Percentiles rank a stretch among this genome's conserved stretches.
Conservation (phyloP, 2,888 invertebrate genomes). For the Spodoptera picta region DNA sequence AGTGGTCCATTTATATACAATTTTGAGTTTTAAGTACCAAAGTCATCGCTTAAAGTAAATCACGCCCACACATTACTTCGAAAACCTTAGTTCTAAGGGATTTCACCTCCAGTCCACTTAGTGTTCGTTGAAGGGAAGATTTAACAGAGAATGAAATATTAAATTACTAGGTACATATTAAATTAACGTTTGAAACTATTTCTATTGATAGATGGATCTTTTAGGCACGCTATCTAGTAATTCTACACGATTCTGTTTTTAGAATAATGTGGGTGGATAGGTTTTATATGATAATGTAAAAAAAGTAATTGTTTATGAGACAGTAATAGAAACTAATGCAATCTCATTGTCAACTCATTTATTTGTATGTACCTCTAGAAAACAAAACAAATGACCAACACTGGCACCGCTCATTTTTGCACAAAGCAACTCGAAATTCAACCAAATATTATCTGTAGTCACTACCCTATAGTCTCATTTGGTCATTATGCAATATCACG, state of each 20-base stretch:
- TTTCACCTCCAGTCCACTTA: too few relatives aligned
- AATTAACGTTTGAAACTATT: too few relatives aligned
- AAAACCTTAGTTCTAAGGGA: neutral
- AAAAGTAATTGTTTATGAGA: too few relatives aligned
- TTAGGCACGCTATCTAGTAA: too few relatives aligned
- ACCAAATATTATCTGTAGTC: conserved; percentile 31
- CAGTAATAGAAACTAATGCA: too few relatives aligned
- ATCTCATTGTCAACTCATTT: too few relatives aligned
- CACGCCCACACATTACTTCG: neutral
- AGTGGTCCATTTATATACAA: conserved; percentile 31
- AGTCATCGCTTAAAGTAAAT: conserved; percentile 1
- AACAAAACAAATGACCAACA: conserved; percentile 11
- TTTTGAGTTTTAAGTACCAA: conserved; percentile 2
- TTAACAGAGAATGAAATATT: too few relatives aligned
- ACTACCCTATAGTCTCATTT: conserved; percentile 34
- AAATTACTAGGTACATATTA: too few relatives aligned
- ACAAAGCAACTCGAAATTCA: conserved; percentile 22
- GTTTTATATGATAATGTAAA: too few relatives aligned
- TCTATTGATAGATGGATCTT: too few relatives aligned
- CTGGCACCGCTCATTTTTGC: conserved; percentile 27
- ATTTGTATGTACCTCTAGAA: neutral
- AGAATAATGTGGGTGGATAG: neutral
- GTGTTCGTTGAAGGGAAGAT: too few relatives aligned
- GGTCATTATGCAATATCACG: conserved; percentile 64
- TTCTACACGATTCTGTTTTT: too few relatives aligned